These are phyloP conservation scores for Streptopelia turtur DNA, from an alignment of 2,797 vertebrate species.

Conservation along the genomic window DNA sequence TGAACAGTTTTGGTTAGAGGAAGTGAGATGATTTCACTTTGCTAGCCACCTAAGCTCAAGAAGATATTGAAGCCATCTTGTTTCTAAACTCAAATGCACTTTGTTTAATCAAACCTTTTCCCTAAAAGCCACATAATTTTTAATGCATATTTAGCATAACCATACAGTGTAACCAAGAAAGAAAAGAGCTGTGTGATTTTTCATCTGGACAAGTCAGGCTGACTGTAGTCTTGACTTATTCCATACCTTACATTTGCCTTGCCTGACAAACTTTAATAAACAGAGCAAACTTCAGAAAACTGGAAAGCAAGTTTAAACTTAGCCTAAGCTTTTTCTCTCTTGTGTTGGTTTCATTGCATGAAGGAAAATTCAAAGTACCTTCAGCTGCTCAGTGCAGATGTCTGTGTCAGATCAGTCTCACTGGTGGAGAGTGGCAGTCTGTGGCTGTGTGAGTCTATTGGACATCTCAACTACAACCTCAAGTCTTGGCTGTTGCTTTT, in stretches of 20 bases:
- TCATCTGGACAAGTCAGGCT: background rate
- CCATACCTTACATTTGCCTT: background rate
- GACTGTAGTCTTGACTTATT: background rate
- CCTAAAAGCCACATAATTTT: background rate
- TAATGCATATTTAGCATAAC: background rate
- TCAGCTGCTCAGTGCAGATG: background rate
- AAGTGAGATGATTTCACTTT: background rate
- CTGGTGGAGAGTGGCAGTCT: background rate
- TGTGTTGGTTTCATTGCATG: background rate
- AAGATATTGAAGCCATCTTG: background rate
- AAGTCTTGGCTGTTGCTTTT: constrained; percentile 8
- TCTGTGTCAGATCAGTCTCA: background rate
- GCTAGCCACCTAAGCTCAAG: background rate
- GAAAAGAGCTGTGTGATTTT: background rate
- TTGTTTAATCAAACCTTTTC: background rate
- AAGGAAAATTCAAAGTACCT: background rate
- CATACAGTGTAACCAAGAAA: background rate
- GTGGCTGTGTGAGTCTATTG: background rate
- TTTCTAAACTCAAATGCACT: background rate
- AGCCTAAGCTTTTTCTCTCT: background rate
- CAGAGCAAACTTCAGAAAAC: background rate
- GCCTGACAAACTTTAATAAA: background rate
- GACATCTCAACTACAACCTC: background rate
- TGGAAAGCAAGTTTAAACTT: background rate
- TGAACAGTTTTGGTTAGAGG: background rate